These are phyloP conservation scores for Melanotaenia trifasciata DNA, from an alignment of 2,797 vertebrate species.

Conservation along the genomic window DNA sequence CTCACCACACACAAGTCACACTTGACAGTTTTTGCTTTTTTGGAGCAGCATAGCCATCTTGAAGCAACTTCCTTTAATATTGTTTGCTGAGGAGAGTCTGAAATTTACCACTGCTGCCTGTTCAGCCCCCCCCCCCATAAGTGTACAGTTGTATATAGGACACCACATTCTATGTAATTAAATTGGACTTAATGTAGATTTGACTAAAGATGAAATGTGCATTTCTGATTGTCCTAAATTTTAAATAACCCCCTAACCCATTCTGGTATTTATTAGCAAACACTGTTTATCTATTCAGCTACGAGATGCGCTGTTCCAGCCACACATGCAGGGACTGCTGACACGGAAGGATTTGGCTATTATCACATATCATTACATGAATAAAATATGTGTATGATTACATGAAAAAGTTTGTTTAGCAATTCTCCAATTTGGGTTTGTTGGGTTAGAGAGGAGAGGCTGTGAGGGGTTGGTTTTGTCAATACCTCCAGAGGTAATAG, in stretches of 20 bases:
- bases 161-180: constrained; percentile 50
- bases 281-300: constrained; percentile 60
- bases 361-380: constrained; percentile 78
- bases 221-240: constrained; percentile 54
- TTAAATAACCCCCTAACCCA: constrained; percentile 23
- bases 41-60: constrained; percentile 49
- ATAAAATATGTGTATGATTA: constrained; percentile 78
- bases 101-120: constrained; percentile 45
- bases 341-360: constrained; percentile 53
- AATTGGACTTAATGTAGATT: constrained; percentile 58
- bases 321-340: constrained; percentile 62
- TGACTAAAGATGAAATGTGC: constrained; percentile 39
- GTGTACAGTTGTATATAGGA: constrained; percentile 45
- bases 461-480: constrained; percentile 41
- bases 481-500: constrained; percentile 65
- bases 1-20: constrained; percentile 62
- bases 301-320: constrained; percentile 60
- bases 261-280: constrained; percentile 50
- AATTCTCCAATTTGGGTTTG: constrained; percentile 69
- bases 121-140: constrained; percentile 20
- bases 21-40: constrained; percentile 57
- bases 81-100: constrained; percentile 55
- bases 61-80: constrained; percentile 53
- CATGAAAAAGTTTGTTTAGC: constrained; percentile 75
- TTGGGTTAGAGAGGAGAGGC: constrained; percentile 47